Conservation (phyloP, 2,888 invertebrate genomes). For the Orthonevra nobilis region DNA sequence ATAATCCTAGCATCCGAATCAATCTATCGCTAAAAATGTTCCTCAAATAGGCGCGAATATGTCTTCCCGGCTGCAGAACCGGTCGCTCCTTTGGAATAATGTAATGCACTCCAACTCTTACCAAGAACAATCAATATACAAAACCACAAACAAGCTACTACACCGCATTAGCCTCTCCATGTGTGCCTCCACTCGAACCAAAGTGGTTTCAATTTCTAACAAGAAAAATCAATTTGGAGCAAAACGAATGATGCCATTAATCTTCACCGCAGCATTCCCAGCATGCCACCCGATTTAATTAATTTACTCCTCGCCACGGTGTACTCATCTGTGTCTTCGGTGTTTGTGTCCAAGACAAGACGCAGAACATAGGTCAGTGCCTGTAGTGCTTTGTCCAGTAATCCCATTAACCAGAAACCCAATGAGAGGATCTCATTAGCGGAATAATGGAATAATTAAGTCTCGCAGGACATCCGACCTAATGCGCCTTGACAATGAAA, state of each 20-base stretch:
- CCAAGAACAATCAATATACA: too few species aligned
- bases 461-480: conserved; percentile 30
- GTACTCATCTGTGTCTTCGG: neutral
- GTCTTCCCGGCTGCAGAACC: too few species aligned
- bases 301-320: conserved; percentile 42
- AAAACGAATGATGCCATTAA: conserved; percentile 41
- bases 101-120: too few species aligned
- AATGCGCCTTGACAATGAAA: conserved; percentile 39
- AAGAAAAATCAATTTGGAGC: conserved; percentile 46
- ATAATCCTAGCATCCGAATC: too few species aligned
- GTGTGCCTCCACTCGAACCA: too few species aligned
- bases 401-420: conserved; percentile 54
- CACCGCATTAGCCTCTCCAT: too few species aligned
- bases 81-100: too few species aligned
- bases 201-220: conserved; percentile 25
- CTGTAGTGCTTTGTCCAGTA: conserved; percentile 31
- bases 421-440: conserved; percentile 48
- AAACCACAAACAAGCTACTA: too few species aligned
- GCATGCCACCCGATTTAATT: conserved; percentile 51
- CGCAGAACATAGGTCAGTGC: conserved; percentile 44
- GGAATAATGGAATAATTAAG: conserved; percentile 47
- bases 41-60: too few species aligned
- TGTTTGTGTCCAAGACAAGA: neutral
- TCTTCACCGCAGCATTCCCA: conserved; percentile 45
- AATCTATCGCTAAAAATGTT: too few species aligned